Base-by-base conservation (phyloP, 2,797 vertebrate species). In the Podarcis siculus region DNA sequence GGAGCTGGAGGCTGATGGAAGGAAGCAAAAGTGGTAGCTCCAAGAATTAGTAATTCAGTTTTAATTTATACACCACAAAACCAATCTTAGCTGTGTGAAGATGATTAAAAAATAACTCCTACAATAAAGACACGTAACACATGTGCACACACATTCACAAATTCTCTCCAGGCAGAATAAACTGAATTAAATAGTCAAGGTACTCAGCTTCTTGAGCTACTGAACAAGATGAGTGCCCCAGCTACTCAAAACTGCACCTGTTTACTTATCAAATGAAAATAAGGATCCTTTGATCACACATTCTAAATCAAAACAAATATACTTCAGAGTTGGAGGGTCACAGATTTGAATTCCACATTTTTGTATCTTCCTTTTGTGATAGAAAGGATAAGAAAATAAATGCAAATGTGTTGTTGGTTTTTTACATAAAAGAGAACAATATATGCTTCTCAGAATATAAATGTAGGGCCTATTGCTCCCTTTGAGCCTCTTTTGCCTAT, bases 291-390 rank as follows among this genome's bases (percentile, higher is more conserved):
- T 95, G 92, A 95, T 95, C 90, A 3, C 87, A 17, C 58, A 23
- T 90, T 93, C 67, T 75, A 89, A 91, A 92, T 94, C 8, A 90
- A 93, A 94, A 91, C 71, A 93, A 93, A 86, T 86, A 86, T 19
- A 49, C 35, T 84, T 92, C 67, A 87, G 91, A 95, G 88, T 83
- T 5, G 91, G 91, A 82, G 61, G 78, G 64, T 32, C 39, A 79
- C 77, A 89, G 82, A 67, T 91, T 69, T 92, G 86, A 90, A 72
- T 45, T 83, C 67, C 64, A 91, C 83, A 72, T 88, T 88, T 88
- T 88, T 83, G 30, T 78, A 30, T 83, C 61, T 83, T 61, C 30
- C 58, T 79, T 55, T 88, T 84, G 27, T 49, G 21, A 61, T 83
- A 79, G 4, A 58, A 83, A 88, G 71, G n/a, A 83, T 82, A 61